Evolutionary conservation across 2,113 vertebrate species (phyloP), one percentile per base, ranked within the genome.

Genomic region (Cebidichthys violaceus): DNA sequence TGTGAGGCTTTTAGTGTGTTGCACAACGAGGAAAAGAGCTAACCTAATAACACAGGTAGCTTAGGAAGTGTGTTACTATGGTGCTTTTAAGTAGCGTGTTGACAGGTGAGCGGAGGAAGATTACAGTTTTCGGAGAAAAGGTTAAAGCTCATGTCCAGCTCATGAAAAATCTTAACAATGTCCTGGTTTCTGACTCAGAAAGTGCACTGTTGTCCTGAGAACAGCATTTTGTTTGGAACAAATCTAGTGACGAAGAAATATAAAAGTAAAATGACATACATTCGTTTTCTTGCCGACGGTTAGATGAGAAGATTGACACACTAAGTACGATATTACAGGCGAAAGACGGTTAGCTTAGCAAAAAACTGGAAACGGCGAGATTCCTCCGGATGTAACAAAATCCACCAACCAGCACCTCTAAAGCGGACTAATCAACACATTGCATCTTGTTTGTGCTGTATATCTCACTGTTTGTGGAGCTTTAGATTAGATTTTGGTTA

Each of bases 1-100:
- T 70, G 70, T 86, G 90, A 87, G 85, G 59, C 41, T 3, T 88
- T 77, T 52, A 75, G 0, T 22, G n/a, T 84, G 87, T 91, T 92
- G 82, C 84, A 88, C 87, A 90, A 91, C 67, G 13, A 74, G 80
- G 8, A 71, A 82, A 84, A 61, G 61, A 45, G 4, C 31, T 6
- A 75, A 90, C n/a, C 33, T 20, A 70, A 31, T 70, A 81, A 77
- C 71, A 57, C 15, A 33, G n/a, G 69, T 31, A 61, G 80, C 41
- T 73, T 79, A 67, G 57, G 33, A 20, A 74, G 52, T 57, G 35
- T 62, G 64, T 57, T 77, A 52, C 47, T 80, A 33, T 59, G 11
- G 0, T 27, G 77, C 24, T 70, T 83, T 59, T 43, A 73, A 62
- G 29, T 10, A 39, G 18, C 1, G 24, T 62, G 60, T 73, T 22